A percentile compares a stretch with the other conserved stretches of the same genome.
These are phyloP conservation scores for Eudemis profundana DNA, from an alignment of 2,888 invertebrate genomes.

Conservation along the genomic window DNA sequence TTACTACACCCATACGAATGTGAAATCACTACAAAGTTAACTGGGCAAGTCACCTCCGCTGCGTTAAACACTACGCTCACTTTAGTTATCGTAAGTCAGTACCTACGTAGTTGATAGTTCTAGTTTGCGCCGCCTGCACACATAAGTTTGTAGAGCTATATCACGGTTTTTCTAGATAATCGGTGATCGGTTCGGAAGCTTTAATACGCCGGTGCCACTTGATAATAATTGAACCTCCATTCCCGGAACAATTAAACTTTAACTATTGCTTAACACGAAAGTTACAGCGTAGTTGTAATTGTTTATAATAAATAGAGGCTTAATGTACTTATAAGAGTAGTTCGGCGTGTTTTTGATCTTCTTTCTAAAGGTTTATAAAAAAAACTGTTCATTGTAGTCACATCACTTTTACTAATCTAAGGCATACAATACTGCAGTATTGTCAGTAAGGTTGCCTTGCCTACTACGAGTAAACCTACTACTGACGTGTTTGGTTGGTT, in stretches of 20 bases:
- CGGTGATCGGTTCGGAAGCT: slow-evolving; percentile 77
- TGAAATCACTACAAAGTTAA: slow-evolving; percentile 17
- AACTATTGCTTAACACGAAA: slow-evolving; percentile 59
- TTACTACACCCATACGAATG: slow-evolving; percentile 25
- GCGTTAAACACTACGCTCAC: slow-evolving; percentile 2
- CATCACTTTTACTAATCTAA: too few species aligned
- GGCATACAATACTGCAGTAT: too few species aligned
- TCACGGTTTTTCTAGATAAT: slow-evolving; percentile 76
- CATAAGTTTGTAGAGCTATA: slow-evolving; percentile 53
- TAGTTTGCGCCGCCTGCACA: neutral
- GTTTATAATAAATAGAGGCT: slow-evolving; percentile 35
- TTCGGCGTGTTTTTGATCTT: slow-evolving; percentile 29
- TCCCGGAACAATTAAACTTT: slow-evolving; percentile 52
- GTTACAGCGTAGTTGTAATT: slow-evolving; percentile 29
- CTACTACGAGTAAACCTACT: too few species aligned
- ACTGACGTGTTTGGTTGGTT: too few species aligned
- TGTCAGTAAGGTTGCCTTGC: too few species aligned
- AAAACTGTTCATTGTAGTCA: neutral
- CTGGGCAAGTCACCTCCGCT: neutral
- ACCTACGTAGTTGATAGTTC: neutral
- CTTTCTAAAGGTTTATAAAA: neutral
- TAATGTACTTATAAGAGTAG: neutral
- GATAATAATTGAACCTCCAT: slow-evolving; percentile 59
- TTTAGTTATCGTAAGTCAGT: neutral
- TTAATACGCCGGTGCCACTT: slow-evolving; percentile 67